These are phyloP conservation scores for Drosophila jambulina DNA, from an alignment of 1,140 invertebrate genomes.

Conservation along the genomic window DNA sequence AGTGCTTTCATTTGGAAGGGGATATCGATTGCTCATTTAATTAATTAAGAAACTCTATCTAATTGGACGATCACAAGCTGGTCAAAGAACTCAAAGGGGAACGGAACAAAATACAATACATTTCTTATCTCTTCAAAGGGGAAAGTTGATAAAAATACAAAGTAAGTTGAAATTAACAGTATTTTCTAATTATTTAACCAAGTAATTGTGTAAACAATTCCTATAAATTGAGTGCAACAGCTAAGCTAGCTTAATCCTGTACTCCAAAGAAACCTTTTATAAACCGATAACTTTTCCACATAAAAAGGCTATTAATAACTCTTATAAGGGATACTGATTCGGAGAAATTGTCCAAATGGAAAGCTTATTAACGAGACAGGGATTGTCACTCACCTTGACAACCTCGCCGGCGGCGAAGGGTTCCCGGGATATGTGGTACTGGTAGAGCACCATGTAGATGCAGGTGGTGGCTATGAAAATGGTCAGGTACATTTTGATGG, in stretches of 20 bases:
- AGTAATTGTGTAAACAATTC: neutral
- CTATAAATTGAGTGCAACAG: neutral
- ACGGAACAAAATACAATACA: neutral
- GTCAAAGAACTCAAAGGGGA: neutral
- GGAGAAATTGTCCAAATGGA: too few relatives aligned
- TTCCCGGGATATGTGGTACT: slow-evolving; percentile 80
- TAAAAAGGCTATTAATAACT: neutral
- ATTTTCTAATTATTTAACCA: neutral
- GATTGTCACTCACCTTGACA: slow-evolving; percentile 71
- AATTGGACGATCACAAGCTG: neutral
- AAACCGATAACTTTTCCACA: neutral
- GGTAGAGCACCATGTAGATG: slow-evolving; percentile 84
- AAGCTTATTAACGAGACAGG: neutral
- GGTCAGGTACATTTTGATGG: slow-evolving; percentile 85
- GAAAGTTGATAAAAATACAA: neutral
- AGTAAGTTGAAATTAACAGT: neutral
- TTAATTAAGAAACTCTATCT: slow-evolving; percentile 1
- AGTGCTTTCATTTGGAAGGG: neutral
- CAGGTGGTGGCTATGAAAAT: slow-evolving; percentile 84
- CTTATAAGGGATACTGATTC: neutral
- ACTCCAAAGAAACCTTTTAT: neutral
- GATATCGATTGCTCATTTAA: slow-evolving; percentile 1
- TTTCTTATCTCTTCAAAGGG: neutral
- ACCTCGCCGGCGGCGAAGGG: slow-evolving; percentile 66
- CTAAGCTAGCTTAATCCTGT: neutral